A percentile compares a stretch with the other conserved stretches of the same genome.
Evolutionary conservation across 1,140 invertebrate genomes (phyloP).

Genomic region (Chelonus insularis): DNA sequence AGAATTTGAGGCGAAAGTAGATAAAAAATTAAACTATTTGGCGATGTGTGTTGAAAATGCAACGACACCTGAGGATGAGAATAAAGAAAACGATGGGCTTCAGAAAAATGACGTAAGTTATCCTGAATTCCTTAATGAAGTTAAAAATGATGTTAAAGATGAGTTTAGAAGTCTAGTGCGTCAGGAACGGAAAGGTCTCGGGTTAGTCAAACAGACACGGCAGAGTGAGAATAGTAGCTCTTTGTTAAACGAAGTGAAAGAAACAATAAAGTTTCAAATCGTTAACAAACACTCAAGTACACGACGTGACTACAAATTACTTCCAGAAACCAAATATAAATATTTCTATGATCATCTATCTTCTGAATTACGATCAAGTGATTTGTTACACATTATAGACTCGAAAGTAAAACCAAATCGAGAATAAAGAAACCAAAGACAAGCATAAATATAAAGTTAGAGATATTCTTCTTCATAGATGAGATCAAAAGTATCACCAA

Average conservation of each 20-base stretch:
- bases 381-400: constrained; percentile 27
- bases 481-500: constrained; percentile 28
- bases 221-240: too few relatives aligned
- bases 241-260: constrained; percentile 27
- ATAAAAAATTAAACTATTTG: too few relatives aligned
- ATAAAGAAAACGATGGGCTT: too few relatives aligned
- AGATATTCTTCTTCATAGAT: constrained; percentile 24
- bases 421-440: constrained; percentile 13
- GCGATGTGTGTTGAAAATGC: too few relatives aligned
- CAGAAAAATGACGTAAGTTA: too few relatives aligned
- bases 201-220: too few relatives aligned
- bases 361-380: constrained; percentile 21
- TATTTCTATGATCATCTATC: constrained; percentile 28
- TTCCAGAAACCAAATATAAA: constrained; percentile 26
- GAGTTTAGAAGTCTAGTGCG: too few relatives aligned
- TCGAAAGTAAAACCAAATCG: background rate
- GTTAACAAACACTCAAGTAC: constrained; percentile 21
- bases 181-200: too few relatives aligned
- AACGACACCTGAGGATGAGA: too few relatives aligned
- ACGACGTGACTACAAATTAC: constrained; percentile 26
- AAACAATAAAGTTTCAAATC: constrained; percentile 27
- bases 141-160: too few relatives aligned
- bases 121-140: too few relatives aligned
- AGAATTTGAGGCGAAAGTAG: too few relatives aligned
- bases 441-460: constrained; percentile 31